Base-by-base conservation (phyloP, 2,888 invertebrate genomes). In the Antheraea assamensis region DNA sequence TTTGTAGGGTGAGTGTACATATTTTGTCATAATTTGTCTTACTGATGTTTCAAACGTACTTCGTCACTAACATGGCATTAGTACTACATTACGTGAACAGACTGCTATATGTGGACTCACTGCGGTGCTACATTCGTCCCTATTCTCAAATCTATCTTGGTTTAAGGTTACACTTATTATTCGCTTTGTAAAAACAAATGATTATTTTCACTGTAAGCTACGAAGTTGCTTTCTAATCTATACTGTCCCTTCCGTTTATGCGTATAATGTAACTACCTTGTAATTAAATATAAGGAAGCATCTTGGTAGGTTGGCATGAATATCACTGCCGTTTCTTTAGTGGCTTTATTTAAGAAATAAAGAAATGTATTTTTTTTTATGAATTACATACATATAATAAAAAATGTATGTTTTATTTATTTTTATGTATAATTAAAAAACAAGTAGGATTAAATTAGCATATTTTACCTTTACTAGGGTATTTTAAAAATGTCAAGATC, bases 1-100 rank as follows among this genome's bases (percentile, higher is more conserved):
- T 73, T 70, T 73, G 70, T 47, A 70, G 70, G 61, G 68, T 68
- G 68, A 68, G 68, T 68, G 35, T 68, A 68, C 73, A 58, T 73
- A 70, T 55, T 73, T 73, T 71, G 71, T 68, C 71, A 71, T 71
- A 71, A 74, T 74, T 72, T 71, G 71, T 74, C 77, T 78, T 76
- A 71, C 75, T 77, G 75, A 76, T 71, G 58, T 68, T 72, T 73
- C 70, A 42, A 74, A 76, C 76, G 73, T 66, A 73, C 75, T 64
- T 64, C 72, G 73, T 73, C 74, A 72, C 68, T 74, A 72, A 77
- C 72, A 77, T 73, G 49, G 74, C 77, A 79, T 81, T 79, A 81
- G 75, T 76, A 72, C 68, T 72, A 70, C 76, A 55, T 79, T 78
- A 78, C 77, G 74, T 75, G 74, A 72, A 75, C 75, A 74, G 75